A percentile compares a stretch with the other conserved stretches of the same genome.
Conservation (phyloP, 2,113 vertebrate species). For the Mobula birostris region DNA sequence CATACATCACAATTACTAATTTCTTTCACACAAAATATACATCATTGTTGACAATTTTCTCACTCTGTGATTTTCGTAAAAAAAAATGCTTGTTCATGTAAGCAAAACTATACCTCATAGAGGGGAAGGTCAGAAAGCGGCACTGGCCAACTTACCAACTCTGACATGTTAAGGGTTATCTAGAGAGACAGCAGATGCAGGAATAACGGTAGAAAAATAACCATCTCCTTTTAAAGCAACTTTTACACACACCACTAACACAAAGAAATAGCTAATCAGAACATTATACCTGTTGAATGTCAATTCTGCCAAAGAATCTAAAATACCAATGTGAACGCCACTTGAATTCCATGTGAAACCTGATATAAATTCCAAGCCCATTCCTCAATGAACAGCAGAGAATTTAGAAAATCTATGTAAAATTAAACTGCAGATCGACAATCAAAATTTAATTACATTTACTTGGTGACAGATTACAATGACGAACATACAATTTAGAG, state of each 20-base stretch:
- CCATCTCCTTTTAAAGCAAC: not conserved
- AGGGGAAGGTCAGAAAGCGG: not conserved
- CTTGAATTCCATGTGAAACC: not conserved
- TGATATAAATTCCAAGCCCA: not conserved
- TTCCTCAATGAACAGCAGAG: not conserved
- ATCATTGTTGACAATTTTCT: not conserved
- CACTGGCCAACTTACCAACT: not conserved
- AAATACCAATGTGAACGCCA: not conserved
- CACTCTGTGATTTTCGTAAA: not conserved
- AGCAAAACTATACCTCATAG: not conserved
- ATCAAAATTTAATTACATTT: not conserved
- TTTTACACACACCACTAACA: not conserved
- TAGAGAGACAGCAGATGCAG: not conserved
- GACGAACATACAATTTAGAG: not conserved
- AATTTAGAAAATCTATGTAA: not conserved
- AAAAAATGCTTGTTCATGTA: not conserved
- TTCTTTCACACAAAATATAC: not conserved
- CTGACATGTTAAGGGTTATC: not conserved
- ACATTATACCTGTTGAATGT: not conserved
- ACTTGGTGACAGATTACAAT: not conserved
- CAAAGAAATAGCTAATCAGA: not conserved
- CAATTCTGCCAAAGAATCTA: not conserved
- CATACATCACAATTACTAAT: not conserved
- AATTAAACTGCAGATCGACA: not conserved
- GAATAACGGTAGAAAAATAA: not conserved